Percentiles rank a stretch among this genome's conserved stretches.
Conservation (phyloP, 2,888 invertebrate species). For the Coremacera marginata region DNA sequence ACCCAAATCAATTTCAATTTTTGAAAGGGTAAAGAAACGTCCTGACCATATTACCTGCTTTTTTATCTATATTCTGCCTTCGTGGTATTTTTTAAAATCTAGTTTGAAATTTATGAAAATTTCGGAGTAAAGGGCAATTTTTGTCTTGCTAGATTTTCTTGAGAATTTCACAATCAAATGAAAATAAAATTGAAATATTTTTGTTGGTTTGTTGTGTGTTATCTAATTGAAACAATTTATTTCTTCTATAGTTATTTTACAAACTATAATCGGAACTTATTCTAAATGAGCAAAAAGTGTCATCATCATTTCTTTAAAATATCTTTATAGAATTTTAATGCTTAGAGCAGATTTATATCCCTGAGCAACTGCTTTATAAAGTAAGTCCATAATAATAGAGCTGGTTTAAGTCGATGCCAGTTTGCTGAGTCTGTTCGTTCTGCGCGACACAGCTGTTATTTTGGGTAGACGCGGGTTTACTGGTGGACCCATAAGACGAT, state of each 20-base stretch:
- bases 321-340: not conserved
- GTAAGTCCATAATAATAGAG: not conserved
- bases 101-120: too few species aligned
- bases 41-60: too few species aligned
- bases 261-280: too few species aligned
- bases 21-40: too few species aligned
- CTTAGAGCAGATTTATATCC: constrained; percentile 44
- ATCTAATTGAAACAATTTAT: not conserved
- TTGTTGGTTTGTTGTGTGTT: not conserved
- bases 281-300: not conserved
- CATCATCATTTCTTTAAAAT: too few species aligned
- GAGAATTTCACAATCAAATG: not conserved
- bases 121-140: too few species aligned
- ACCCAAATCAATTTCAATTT: too few species aligned
- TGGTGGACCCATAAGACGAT: constrained; percentile 67
- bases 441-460: constrained; percentile 48
- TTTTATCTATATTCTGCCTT: too few species aligned
- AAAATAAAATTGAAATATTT: not conserved
- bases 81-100: too few species aligned
- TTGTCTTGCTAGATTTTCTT: not conserved
- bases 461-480: constrained; percentile 66
- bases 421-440: constrained; percentile 30
- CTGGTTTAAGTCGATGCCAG: constrained; percentile 25
- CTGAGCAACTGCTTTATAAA: constrained; percentile 43
- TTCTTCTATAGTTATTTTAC: too few species aligned